Evolutionary conservation across 2,113 vertebrate genomes (phyloP).

Genomic region (Hassar affinis): DNA sequence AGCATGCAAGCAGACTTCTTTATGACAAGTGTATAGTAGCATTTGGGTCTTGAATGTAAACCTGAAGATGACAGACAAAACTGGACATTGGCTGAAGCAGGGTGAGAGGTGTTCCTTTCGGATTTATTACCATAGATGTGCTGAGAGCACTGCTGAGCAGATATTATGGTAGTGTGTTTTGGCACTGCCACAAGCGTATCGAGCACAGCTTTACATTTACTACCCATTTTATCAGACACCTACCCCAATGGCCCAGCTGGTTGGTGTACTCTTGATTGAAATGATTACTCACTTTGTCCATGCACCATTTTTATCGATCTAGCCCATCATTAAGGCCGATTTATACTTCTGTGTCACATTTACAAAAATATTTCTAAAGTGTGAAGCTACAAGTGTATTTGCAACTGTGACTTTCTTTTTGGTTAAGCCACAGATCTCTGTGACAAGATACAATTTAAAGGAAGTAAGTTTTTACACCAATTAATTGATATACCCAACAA

Average conservation of each 20-base stretch:
- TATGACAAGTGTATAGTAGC: conserved; percentile 43
- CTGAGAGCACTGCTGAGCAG: background rate
- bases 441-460: background rate
- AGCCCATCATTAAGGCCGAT: background rate
- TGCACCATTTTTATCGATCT: background rate
- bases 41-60: conserved; percentile 38
- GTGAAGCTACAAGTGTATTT: background rate
- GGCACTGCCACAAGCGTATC: background rate
- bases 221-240: background rate
- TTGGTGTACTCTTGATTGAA: background rate
- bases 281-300: background rate
- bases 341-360: too few relatives aligned
- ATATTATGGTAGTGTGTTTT: background rate
- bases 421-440: background rate
- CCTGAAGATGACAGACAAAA: conserved; percentile 42
- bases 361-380: too few relatives aligned
- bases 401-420: background rate
- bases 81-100: conserved; percentile 5
- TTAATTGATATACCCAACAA: background rate
- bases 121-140: background rate
- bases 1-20: conserved; percentile 34
- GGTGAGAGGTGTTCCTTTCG: background rate
- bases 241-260: background rate
- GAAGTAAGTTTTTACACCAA: background rate
- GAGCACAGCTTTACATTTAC: background rate